phyloP scores from a whole-genome alignment of 2,797 vertebrate genomes.

The Schizopygopsis malacanthus region DNA sequence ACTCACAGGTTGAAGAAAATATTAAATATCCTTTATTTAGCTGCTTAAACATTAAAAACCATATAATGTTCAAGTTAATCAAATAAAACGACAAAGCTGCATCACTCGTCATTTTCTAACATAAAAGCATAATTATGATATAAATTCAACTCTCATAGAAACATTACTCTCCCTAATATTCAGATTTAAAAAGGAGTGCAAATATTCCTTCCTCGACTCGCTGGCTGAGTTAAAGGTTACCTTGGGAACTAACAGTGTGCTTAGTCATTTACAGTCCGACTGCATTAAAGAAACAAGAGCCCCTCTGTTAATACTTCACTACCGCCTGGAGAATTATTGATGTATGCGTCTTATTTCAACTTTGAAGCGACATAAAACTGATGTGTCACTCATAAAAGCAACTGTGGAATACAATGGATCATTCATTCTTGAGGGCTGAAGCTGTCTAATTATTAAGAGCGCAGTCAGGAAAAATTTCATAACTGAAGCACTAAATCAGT shows the following conservation, averaged over 20 bases:
- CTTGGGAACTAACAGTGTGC: slow-evolving; percentile 55
- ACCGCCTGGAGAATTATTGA: slow-evolving; percentile 27
- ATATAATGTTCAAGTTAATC: background rate
- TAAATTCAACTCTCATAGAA: background rate
- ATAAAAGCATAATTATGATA: background rate
- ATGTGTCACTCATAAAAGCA: slow-evolving; percentile 21
- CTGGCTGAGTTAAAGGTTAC: slow-evolving; percentile 57
- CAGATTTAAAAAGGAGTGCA: slow-evolving; percentile 49
- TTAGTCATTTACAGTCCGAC: slow-evolving; percentile 60
- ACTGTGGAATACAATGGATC: background rate
- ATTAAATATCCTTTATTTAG: background rate
- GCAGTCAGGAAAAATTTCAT: background rate
- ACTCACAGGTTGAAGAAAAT: background rate
- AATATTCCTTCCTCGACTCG: slow-evolving; percentile 37
- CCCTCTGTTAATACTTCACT: slow-evolving; percentile 44
- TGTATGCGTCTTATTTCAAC: slow-evolving; percentile 15
- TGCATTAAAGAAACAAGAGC: slow-evolving; percentile 57
- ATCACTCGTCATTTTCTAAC: background rate
- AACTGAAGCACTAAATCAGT: slow-evolving; percentile 32
- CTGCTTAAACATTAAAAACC: background rate
- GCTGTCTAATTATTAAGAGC: background rate
- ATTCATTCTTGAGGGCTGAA: slow-evolving; percentile 10
- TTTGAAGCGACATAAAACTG: slow-evolving; percentile 13
- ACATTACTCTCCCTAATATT: background rate
- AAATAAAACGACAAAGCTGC: background rate